Evolutionary conservation across 1,140 invertebrate genomes (phyloP).

Genomic region (Drosophila paulistorum): DNA sequence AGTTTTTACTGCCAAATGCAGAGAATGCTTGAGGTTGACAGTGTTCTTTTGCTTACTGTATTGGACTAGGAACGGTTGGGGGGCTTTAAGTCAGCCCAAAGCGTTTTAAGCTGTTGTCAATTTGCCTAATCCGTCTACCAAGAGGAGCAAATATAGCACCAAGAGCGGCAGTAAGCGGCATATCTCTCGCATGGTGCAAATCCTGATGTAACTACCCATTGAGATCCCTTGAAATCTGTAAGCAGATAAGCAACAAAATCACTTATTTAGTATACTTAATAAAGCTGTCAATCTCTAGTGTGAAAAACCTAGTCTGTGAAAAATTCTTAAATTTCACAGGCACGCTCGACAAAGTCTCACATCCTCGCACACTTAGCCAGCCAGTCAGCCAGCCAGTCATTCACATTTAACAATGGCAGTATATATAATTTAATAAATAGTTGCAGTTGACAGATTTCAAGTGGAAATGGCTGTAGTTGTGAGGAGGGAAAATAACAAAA

Average conservation of each 20-base stretch:
- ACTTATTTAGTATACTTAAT: slow-evolving; percentile 44
- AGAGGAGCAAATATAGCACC: slow-evolving; percentile 19
- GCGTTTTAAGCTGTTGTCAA: slow-evolving; percentile 78
- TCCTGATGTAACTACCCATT: slow-evolving; percentile 23
- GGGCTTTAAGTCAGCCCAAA: slow-evolving; percentile 70
- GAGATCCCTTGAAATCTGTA: slow-evolving; percentile 50
- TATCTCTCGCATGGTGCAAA: slow-evolving; percentile 51
- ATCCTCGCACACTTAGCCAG: slow-evolving; percentile 18
- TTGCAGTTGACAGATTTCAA: slow-evolving; percentile 81
- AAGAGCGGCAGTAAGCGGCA: slow-evolving; percentile 12
- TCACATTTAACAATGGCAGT: slow-evolving; percentile 71
- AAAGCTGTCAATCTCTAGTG: slow-evolving; percentile 20
- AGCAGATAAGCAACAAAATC: slow-evolving; percentile 63
- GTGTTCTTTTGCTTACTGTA: slow-evolving; percentile 35
- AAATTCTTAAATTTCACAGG: slow-evolving; percentile 33
- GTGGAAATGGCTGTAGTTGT: slow-evolving; percentile 43
- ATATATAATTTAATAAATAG: slow-evolving; percentile 80
- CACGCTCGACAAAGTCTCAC: slow-evolving; percentile 24
- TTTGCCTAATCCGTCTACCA: slow-evolving; percentile 67
- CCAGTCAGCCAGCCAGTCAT: slow-evolving; percentile 31
- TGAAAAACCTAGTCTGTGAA: slow-evolving; percentile 3
- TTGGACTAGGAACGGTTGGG: not conserved
- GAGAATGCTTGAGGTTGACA: slow-evolving; percentile 63
- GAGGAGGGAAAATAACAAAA: slow-evolving; percentile 28
- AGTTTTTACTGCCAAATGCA: slow-evolving; percentile 62